Evolutionary conservation across 2,113 vertebrate species (phyloP).

Genomic region (Jaculus jaculus): DNA sequence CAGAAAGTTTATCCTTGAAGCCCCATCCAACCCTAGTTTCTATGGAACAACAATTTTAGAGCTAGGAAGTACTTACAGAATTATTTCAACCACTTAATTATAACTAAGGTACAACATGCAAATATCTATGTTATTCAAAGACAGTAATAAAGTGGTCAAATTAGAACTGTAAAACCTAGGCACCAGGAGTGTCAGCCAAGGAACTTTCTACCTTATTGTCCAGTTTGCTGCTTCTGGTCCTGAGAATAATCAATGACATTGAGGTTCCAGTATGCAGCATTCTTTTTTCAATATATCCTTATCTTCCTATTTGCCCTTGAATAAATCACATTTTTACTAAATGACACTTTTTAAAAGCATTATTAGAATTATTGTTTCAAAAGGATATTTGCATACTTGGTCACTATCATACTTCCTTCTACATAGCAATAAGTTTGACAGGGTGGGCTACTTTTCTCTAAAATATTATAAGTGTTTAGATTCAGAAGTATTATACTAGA

Average conservation of each 20-base stretch:
- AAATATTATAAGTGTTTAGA: slow-evolving; percentile 18
- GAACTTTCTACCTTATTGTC: neutral
- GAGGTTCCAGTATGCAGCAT: neutral
- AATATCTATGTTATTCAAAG: neutral
- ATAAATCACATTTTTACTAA: slow-evolving; percentile 46
- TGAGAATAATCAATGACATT: neutral
- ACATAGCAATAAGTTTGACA: slow-evolving; percentile 8
- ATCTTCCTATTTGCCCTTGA: slow-evolving; percentile 28
- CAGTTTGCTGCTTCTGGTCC: neutral
- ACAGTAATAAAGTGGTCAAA: slow-evolving; percentile 2
- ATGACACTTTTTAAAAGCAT: slow-evolving; percentile 9
- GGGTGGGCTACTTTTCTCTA: neutral
- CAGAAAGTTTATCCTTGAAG: neutral
- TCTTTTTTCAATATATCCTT: neutral
- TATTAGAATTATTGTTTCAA: slow-evolving; percentile 20
- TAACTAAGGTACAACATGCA: neutral
- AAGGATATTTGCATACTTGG: neutral
- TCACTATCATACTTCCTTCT: neutral
- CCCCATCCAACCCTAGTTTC: neutral
- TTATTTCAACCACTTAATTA: slow-evolving; percentile 25
- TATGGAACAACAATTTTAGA: neutral
- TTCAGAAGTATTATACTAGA: neutral
- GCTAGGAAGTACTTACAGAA: neutral
- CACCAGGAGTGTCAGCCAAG: neutral
- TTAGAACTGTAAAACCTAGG: neutral